These are phyloP conservation scores for Cyanoliseus patagonus DNA, from an alignment of 2,113 vertebrate species.

Conservation along the genomic window DNA sequence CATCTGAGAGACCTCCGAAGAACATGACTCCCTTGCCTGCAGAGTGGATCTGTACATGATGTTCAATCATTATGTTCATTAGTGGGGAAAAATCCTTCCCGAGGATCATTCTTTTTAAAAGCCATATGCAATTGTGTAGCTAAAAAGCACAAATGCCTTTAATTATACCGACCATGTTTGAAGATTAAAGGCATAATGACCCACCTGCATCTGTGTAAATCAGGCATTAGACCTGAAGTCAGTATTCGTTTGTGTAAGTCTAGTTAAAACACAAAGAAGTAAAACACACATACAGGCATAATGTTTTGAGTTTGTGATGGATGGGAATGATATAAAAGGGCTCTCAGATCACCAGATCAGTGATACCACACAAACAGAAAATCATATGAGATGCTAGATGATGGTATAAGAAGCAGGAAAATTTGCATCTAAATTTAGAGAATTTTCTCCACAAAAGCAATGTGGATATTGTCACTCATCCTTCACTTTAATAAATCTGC, in stretches of 20 bases:
- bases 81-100: conserved; percentile 18
- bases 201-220: conserved; percentile 6
- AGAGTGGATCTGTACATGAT: neutral
- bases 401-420: neutral
- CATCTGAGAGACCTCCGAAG: neutral
- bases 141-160: conserved; percentile 42
- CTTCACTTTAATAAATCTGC: neutral
- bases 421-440: neutral
- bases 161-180: conserved; percentile 10
- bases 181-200: conserved; percentile 39
- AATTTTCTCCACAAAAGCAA: neutral
- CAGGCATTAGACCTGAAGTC: neutral
- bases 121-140: neutral
- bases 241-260: neutral
- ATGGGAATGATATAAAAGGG: neutral
- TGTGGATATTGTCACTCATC: neutral
- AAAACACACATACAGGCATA: neutral
- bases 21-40: neutral
- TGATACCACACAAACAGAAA: neutral
- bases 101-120: neutral
- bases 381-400: neutral
- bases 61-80: conserved; percentile 15
- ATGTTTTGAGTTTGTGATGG: neutral
- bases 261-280: neutral
- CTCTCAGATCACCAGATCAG: neutral